phyloP scores from a whole-genome alignment of 2,113 vertebrate genomes.

The Toxotes jaculatrix region DNA sequence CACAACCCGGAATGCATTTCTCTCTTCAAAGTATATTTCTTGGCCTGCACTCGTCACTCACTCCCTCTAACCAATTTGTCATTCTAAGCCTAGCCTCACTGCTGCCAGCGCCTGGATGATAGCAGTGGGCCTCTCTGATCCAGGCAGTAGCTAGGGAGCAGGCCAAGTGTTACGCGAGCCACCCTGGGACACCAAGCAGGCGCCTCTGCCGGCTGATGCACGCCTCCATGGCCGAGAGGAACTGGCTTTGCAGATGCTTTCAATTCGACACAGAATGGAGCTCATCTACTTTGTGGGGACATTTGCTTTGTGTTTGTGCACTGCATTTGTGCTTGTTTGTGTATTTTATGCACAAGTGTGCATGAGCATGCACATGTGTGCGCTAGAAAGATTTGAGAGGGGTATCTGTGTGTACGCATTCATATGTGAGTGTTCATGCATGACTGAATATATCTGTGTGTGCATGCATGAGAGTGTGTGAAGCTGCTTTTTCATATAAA shows the following conservation, averaged over 20 bases:
- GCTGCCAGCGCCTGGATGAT: constrained; percentile 85
- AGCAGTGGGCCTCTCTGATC: constrained; percentile 85
- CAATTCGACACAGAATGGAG: constrained; percentile 78
- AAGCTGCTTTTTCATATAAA: constrained; percentile 54
- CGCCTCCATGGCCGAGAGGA: constrained; percentile 79
- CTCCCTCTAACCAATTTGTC: constrained; percentile 87
- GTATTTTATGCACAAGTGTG: constrained; percentile 33
- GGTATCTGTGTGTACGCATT: constrained; percentile 14
- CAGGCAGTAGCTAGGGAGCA: constrained; percentile 82
- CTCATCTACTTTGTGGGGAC: constrained; percentile 77
- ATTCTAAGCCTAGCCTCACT: constrained; percentile 79
- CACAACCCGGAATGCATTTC: constrained; percentile 75
- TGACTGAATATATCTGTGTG: constrained; percentile 32
- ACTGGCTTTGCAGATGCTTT: constrained; percentile 82
- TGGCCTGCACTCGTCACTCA: constrained; percentile 78
- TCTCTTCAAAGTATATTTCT: constrained; percentile 83
- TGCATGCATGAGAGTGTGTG: constrained; percentile 35
- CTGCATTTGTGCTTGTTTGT: constrained; percentile 52
- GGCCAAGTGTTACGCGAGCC: constrained; percentile 85
- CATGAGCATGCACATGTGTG: constrained; percentile 25
- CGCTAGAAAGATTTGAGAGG: constrained; percentile 60
- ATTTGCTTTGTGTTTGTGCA: constrained; percentile 62
- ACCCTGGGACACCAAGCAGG: constrained; percentile 78
- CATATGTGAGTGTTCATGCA: not conserved
- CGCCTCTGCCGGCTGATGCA: constrained; percentile 81